These are phyloP conservation scores for Apodemia hepburni DNA, from an alignment of 2,888 invertebrate genomes.

Conservation along the genomic window DNA sequence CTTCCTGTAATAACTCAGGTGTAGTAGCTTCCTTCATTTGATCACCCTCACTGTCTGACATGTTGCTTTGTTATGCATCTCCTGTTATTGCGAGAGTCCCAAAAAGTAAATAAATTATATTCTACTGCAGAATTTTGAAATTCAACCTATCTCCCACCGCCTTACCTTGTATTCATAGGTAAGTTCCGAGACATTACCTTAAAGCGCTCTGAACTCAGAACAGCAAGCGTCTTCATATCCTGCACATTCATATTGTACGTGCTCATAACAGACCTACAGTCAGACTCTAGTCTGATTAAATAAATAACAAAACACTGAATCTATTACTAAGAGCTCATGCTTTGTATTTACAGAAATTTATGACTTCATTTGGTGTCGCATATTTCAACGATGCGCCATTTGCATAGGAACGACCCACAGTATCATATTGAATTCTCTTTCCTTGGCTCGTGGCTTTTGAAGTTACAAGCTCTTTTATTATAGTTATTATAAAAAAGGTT, in stretches of 20 bases:
- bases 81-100: no score
- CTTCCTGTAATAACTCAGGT: no score
- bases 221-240: background rate
- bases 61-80: no score
- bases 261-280: background rate
- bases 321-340: slow-evolving; percentile 29
- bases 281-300: slow-evolving; percentile 7
- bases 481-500: background rate
- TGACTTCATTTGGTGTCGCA: slow-evolving; percentile 73
- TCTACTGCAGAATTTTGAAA: no score
- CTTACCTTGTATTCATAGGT: no score
- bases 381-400: slow-evolving; percentile 60
- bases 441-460: slow-evolving; percentile 31
- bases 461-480: slow-evolving; percentile 26
- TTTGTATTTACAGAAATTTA: slow-evolving; percentile 62
- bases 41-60: no score
- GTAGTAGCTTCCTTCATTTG: no score
- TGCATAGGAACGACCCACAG: slow-evolving; percentile 57
- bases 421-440: slow-evolving; percentile 46
- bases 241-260: background rate
- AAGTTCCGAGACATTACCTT: no score
- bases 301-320: slow-evolving; percentile 22
- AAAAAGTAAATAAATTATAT: no score
- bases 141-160: no score
- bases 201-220: no score